Conservation (phyloP, 2,113 vertebrate genomes). For the Bubo bubo region DNA sequence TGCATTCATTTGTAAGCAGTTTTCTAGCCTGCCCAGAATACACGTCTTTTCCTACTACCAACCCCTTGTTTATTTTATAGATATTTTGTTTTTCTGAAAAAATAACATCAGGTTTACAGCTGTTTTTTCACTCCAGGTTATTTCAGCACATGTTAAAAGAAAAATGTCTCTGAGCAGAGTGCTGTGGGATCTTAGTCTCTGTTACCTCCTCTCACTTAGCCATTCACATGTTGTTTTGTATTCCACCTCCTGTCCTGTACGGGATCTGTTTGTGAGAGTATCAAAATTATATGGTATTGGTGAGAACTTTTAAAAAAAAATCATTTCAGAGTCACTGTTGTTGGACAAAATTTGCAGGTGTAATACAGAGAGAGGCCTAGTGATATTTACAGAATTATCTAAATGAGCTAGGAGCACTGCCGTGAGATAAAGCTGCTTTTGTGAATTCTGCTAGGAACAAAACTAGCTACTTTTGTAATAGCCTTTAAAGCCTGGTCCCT, state of each 20-base stretch:
- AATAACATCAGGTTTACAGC: background rate
- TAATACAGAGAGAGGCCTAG: background rate
- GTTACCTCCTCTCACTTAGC: background rate
- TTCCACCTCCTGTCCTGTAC: background rate
- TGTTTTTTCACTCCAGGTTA: background rate
- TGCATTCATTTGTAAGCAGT: background rate
- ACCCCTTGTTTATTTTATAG: background rate
- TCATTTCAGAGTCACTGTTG: background rate
- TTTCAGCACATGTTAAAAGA: conserved; percentile 2
- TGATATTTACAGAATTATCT: background rate
- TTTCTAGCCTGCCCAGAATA: background rate
- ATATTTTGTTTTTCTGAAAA: background rate
- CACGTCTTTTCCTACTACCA: background rate
- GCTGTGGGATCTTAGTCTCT: background rate
- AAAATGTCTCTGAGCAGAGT: background rate
- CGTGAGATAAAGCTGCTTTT: background rate
- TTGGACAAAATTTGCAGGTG: background rate
- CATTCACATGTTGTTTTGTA: background rate
- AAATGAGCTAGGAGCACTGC: background rate
- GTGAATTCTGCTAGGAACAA: background rate
- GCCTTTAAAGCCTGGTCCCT: background rate
- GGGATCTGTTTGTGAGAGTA: background rate
- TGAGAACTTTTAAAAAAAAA: background rate
- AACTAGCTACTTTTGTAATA: background rate
- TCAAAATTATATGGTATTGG: background rate